Conservation (phyloP, 2,888 invertebrate species). For the Pristionchus mayeri region DNA sequence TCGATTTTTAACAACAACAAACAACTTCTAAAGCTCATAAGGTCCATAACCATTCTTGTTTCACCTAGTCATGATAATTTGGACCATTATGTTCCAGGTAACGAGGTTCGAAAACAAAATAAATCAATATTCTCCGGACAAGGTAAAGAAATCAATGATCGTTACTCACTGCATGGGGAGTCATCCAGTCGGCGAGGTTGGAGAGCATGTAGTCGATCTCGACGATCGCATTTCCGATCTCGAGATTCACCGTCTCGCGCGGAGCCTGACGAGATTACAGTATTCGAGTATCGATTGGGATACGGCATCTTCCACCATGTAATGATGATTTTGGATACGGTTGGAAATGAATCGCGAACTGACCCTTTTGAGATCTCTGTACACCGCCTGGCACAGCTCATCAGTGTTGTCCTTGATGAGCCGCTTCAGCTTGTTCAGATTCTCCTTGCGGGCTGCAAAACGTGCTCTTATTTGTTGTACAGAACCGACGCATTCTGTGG, state of each 20-base stretch:
- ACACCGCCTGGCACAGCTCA: conserved; percentile 65
- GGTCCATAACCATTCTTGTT: background rate
- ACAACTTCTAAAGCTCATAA: too few relatives aligned
- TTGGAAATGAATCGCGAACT: background rate
- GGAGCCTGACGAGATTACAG: conserved; percentile 51
- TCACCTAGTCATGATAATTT: background rate
- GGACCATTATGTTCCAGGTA: too few relatives aligned
- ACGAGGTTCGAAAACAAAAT: background rate
- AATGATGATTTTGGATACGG: background rate
- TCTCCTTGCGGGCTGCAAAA: conserved; percentile 50
- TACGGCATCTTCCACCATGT: background rate
- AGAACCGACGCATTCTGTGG: too few relatives aligned
- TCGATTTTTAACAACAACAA: background rate
- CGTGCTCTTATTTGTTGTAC: too few relatives aligned
- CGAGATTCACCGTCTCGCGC: conserved; percentile 59
- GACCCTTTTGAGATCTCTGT: conserved; percentile 69
- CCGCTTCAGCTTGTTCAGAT: conserved; percentile 61
- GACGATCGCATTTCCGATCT: conserved; percentile 60
- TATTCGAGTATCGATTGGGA: background rate
- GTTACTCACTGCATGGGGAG: conserved; percentile 58
- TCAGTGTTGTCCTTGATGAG: conserved; percentile 64
- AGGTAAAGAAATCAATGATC: too few relatives aligned
- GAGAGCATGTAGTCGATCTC: conserved; percentile 68
- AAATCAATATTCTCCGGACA: background rate
- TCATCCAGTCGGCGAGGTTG: conserved; percentile 66